phyloP scores from a whole-genome alignment of 53 echinoderm and acorn worm genomes.

The Luidia sarsii region DNA sequence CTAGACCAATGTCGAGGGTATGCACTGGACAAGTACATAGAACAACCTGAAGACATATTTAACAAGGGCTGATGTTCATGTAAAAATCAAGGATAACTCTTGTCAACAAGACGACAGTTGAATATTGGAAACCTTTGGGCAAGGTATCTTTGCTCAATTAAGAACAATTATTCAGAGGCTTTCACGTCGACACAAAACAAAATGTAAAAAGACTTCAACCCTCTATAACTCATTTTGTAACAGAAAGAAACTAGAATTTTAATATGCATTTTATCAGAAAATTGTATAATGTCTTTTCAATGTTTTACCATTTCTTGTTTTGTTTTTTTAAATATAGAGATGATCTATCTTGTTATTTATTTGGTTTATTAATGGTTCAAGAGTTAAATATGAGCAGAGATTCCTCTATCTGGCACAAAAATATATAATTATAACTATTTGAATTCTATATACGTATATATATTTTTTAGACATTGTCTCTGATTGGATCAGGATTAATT shows the following conservation, averaged over 20 bases:
- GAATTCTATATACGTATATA: slow-evolving; percentile 4
- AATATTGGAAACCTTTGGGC: no score
- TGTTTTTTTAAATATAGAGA: background rate
- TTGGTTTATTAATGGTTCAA: background rate
- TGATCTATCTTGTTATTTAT: background rate
- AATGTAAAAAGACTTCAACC: background rate
- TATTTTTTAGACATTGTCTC: no score
- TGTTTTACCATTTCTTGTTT: background rate
- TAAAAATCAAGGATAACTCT: no score
- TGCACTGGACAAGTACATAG: no score
- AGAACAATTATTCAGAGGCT: slow-evolving; percentile 9
- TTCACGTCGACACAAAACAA: background rate
- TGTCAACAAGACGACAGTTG: no score
- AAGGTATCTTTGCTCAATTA: background rate
- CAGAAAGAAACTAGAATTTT: slow-evolving; percentile 41
- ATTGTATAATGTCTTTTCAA: slow-evolving; percentile 25
- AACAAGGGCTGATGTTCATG: no score
- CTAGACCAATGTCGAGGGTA: no score
- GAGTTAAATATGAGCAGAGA: background rate
- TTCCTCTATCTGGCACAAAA: background rate
- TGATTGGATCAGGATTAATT: no score
- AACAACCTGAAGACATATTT: no score
- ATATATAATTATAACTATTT: no score
- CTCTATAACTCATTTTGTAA: background rate
- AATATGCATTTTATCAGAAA: slow-evolving; percentile 50